Evolutionary conservation across 1,140 invertebrate genomes (phyloP), one percentile per base, ranked within the genome.

Genomic region (Epicauta chinensis): DNA sequence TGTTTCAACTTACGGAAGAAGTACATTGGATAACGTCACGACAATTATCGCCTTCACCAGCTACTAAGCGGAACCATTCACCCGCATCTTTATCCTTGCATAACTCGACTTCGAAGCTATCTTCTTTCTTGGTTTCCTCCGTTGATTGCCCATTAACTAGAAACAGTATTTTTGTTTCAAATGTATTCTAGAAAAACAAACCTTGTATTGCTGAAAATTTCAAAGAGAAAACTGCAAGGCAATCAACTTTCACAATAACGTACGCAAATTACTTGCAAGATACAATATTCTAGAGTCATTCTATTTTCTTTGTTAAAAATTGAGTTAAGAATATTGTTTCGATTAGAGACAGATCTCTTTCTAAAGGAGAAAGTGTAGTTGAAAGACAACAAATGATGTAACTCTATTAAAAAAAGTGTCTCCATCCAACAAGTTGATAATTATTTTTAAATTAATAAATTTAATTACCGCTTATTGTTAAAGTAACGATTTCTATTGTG

Each of bases 21-120:
- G 92, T 95, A 74, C 92, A 95, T 71, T 94, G 91, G 66, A 95
- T 94, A 60, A 96, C 92, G 77, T 95, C 91, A 69, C 92, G 83
- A 73, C 92, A 96, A 67, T 89, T 91, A 74, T 95, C 91, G 65
- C 89, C 90, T 67, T 92, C 89, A 56, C 88, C 88, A 35, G 87
- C 83, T 15, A 90, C 87, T 58, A 95, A 73, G 63, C 92, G 81
- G 75, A 96, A 95, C 89, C 91, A 95, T 74, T 96, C 91, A 40
- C 91, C 91, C n/a, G 91, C 90, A 72, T 93, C 91, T 75, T 93
- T 92, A 72, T 91, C 89, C 76, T 93, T 91, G 73, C 91, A 95
- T 46, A 95, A 78, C 71, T 93, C 90, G 67, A 76, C 81, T 70
- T 93, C 90, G 70, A 89, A 87, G 69, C 82, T 89, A 56, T 91